Evolutionary conservation across 1,140 invertebrate species (phyloP).

Genomic region (Limonius californicus): DNA sequence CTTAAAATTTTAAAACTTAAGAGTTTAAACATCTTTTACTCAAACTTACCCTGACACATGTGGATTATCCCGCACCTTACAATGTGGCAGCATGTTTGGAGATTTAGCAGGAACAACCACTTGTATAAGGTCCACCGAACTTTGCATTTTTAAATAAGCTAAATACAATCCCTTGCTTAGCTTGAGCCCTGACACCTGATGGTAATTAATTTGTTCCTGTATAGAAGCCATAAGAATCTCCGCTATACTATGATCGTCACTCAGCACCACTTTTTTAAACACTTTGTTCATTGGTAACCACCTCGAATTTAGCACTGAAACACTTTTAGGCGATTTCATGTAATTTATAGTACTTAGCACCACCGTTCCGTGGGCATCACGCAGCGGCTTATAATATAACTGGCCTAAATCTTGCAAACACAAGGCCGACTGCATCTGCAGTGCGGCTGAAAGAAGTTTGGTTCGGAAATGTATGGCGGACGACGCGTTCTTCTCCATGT

Average conservation of each 20-base stretch:
- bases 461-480: slow-evolving; percentile 88
- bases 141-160: slow-evolving; percentile 93
- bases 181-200: slow-evolving; percentile 80
- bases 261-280: slow-evolving; percentile 52
- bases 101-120: slow-evolving; percentile 87
- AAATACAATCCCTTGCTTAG: slow-evolving; percentile 85
- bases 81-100: slow-evolving; percentile 90
- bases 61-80: slow-evolving; percentile 88
- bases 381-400: slow-evolving; percentile 84
- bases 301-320: slow-evolving; percentile 81
- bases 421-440: slow-evolving; percentile 88
- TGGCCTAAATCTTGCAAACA: slow-evolving; percentile 89
- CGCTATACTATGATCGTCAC: slow-evolving; percentile 71
- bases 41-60: slow-evolving; percentile 91
- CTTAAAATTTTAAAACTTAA: neutral
- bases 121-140: slow-evolving; percentile 89
- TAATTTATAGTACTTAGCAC: slow-evolving; percentile 84
- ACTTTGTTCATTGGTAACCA: slow-evolving; percentile 82
- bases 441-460: slow-evolving; percentile 85
- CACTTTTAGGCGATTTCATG: slow-evolving; percentile 76
- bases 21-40: neutral
- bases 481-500: slow-evolving; percentile 90
- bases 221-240: slow-evolving; percentile 81
- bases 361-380: slow-evolving; percentile 84
- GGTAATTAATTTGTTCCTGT: slow-evolving; percentile 87